A percentile compares a stretch with the other conserved stretches of the same genome.
These are phyloP conservation scores for Spisula subtruncata DNA, from an alignment of 2,888 invertebrate species.

Conservation along the genomic window DNA sequence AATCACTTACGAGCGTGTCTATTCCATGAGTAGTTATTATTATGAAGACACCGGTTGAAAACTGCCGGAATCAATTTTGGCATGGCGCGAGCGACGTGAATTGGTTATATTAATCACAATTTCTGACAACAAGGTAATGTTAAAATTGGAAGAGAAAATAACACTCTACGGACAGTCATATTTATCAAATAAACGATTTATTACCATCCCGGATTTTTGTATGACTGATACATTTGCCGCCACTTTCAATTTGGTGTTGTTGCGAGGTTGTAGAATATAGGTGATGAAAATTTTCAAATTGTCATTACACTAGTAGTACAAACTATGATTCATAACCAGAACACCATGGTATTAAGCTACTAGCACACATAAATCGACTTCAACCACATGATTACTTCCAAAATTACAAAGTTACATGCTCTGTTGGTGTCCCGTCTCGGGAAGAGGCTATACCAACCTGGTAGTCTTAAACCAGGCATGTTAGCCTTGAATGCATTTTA, in stretches of 20 bases:
- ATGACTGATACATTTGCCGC: neutral
- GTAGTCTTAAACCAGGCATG: too few relatives aligned
- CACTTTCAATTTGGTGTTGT: neutral
- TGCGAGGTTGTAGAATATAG: neutral
- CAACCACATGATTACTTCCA: too few relatives aligned
- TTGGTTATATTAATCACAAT: slow-evolving; percentile 37
- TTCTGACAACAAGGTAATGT: slow-evolving; percentile 45
- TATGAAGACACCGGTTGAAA: slow-evolving; percentile 47
- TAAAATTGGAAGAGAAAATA: slow-evolving; percentile 36
- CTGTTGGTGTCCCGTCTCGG: too few relatives aligned
- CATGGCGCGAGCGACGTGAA: slow-evolving; percentile 24
- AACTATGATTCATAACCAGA: too few relatives aligned
- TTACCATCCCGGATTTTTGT: neutral
- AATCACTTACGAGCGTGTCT: slow-evolving; percentile 45
- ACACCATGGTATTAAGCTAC: too few relatives aligned
- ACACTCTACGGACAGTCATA: slow-evolving; percentile 20
- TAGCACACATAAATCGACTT: too few relatives aligned
- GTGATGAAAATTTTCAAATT: too few relatives aligned
- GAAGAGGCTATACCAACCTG: too few relatives aligned
- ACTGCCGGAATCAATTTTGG: slow-evolving; percentile 42
- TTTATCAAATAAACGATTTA: slow-evolving; percentile 22
- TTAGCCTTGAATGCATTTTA: too few relatives aligned
- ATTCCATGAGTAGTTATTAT: slow-evolving; percentile 48
- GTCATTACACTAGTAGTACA: too few relatives aligned
- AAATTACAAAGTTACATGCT: too few relatives aligned